phyloP scores from a whole-genome alignment of 92 coral and sea anemone species.

The Zoanthus gigantus region DNA sequence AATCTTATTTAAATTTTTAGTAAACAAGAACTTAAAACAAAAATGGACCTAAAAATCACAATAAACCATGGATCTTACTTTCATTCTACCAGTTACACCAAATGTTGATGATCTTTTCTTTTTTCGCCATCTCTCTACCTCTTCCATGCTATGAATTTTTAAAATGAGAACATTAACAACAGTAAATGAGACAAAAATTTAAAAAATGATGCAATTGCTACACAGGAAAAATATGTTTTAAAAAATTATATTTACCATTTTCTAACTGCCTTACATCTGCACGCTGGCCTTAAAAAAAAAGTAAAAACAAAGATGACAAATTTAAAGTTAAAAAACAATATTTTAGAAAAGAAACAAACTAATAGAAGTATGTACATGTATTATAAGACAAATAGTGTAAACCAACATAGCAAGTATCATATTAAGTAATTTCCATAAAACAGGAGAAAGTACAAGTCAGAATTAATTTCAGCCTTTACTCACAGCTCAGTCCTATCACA shows the following conservation, averaged over 20 bases:
- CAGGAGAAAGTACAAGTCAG: conserved; percentile 9
- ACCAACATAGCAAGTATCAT: conserved; percentile 7
- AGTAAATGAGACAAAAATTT: conserved; percentile 2
- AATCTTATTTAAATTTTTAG: conserved; percentile 1
- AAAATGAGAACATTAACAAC: not conserved
- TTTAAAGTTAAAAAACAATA: not conserved
- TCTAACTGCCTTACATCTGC: conserved; percentile 9
- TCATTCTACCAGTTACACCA: not conserved
- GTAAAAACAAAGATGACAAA: conserved; percentile 5
- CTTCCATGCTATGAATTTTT: conserved; percentile 3
- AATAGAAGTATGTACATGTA: not conserved
- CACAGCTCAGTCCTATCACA: conserved; percentile 6
- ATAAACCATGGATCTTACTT: conserved; percentile 3
- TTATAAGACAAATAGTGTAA: conserved; percentile 1
- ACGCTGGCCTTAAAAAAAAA: conserved; percentile 1
- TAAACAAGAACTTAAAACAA: conserved; percentile 1
- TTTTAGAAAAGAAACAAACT: not conserved
- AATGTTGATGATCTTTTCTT: not conserved
- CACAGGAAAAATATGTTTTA: conserved; percentile 5
- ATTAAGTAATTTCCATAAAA: not conserved
- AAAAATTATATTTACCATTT: conserved; percentile 1
- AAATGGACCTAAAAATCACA: not conserved
- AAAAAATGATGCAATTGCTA: not conserved
- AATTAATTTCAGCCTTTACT: conserved; percentile 2
- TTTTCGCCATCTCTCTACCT: conserved; percentile 9